phyloP scores from a whole-genome alignment of 2,797 vertebrate species.

The Microhierax caerulescens region DNA sequence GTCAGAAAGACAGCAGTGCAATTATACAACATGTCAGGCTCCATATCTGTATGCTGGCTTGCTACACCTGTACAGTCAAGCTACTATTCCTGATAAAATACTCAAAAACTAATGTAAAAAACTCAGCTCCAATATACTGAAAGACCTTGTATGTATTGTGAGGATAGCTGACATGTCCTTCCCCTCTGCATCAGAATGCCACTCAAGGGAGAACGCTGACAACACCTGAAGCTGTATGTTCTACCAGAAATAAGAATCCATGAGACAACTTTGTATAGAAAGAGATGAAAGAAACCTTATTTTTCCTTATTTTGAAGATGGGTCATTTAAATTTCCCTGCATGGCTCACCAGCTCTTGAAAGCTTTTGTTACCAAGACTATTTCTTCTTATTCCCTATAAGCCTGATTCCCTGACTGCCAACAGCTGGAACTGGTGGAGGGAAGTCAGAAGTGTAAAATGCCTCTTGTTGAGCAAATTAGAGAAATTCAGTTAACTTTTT shows the following conservation, averaged over 20 bases:
- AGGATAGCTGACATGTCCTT: not conserved
- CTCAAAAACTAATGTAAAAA: too few species aligned
- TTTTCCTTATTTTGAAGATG: not conserved
- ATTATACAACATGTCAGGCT: not conserved
- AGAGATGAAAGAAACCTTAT: not conserved
- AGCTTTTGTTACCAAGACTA: slow-evolving; percentile 8
- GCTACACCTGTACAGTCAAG: not conserved
- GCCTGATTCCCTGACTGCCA: not conserved
- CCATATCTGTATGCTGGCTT: not conserved
- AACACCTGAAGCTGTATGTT: not conserved
- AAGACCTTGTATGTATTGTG: not conserved
- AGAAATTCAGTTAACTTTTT: not conserved
- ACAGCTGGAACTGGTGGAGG: not conserved
- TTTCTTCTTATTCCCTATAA: not conserved
- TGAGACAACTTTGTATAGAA: not conserved
- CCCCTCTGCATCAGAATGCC: not conserved
- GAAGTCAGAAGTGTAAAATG: not conserved
- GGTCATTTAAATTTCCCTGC: not conserved
- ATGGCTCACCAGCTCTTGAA: not conserved
- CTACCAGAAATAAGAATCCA: not conserved
- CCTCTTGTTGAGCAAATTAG: slow-evolving; percentile 3
- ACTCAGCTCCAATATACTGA: not conserved
- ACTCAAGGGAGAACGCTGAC: not conserved
- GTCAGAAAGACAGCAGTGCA: not conserved
- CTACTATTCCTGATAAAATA: not conserved